Evolutionary conservation across 1,140 invertebrate species (phyloP).

Genomic region (Cataglyphis hispanica): DNA sequence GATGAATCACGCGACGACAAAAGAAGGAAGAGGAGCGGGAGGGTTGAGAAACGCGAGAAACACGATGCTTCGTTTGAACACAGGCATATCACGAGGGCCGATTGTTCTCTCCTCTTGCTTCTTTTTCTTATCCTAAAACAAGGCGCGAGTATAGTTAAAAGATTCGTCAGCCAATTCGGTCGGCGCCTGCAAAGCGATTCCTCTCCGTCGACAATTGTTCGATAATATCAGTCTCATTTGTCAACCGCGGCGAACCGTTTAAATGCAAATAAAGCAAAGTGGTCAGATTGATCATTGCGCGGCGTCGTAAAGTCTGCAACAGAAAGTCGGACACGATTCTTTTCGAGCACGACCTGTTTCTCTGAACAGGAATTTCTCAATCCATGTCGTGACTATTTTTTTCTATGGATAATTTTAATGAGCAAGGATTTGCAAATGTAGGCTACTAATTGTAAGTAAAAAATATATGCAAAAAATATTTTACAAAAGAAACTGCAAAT

Average conservation of each 20-base stretch:
- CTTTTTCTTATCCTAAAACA: conserved; percentile 61
- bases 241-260: conserved; percentile 76
- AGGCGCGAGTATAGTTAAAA: conserved; percentile 69
- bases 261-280: conserved; percentile 79
- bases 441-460: neutral
- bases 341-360: conserved; percentile 25
- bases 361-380: conserved; percentile 50
- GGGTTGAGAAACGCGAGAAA: conserved; percentile 67
- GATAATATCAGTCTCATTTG: conserved; percentile 84
- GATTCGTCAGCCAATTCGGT: conserved; percentile 67
- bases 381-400: conserved; percentile 6
- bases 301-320: conserved; percentile 39
- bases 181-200: conserved; percentile 66
- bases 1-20: conserved; percentile 55
- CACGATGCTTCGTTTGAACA: conserved; percentile 74
- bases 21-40: conserved; percentile 33
- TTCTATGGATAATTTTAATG: neutral
- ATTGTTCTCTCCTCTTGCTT: conserved; percentile 71
- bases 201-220: conserved; percentile 75
- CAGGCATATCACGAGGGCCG: conserved; percentile 70
- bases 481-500: neutral
- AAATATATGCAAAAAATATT: neutral
- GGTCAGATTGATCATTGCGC: conserved; percentile 26
- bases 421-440: neutral
- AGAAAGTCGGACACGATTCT: conserved; percentile 48